Evolutionary conservation across 2,113 vertebrate species (phyloP).

Genomic region (Lepus europaeus): DNA sequence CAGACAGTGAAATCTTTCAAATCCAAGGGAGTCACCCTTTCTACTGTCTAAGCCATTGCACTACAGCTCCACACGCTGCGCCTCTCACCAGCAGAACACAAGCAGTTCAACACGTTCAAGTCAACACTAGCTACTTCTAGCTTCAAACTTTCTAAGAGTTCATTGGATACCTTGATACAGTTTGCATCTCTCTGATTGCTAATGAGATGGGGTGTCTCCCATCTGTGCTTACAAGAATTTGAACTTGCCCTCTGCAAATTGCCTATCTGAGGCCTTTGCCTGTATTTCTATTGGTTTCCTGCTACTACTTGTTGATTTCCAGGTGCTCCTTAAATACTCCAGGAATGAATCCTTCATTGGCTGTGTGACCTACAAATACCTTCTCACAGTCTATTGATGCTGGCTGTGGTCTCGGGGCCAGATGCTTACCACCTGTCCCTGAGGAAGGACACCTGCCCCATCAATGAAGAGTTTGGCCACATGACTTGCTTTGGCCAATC

Average conservation of each 20-base stretch:
- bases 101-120: not conserved
- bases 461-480: not conserved
- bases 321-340: not conserved
- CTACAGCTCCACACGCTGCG: not conserved
- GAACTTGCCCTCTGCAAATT: not conserved
- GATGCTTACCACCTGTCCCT: accelerated
- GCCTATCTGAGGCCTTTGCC: not conserved
- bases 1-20: not conserved
- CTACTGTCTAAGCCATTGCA: not conserved
- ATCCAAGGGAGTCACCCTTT: not conserved
- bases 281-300: not conserved
- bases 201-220: not conserved
- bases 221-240: not conserved
- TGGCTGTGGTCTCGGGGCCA: not conserved
- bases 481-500: not conserved
- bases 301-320: not conserved
- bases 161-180: not conserved
- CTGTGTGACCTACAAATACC: not conserved
- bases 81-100: not conserved
- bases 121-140: not conserved
- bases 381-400: not conserved
- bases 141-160: not conserved
- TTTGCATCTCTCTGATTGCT: not conserved
- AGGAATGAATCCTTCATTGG: not conserved
- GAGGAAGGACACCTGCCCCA: not conserved